Conservation (phyloP, 37 sponge, comb jelly and placozoan species). For the Beroe ovata region DNA sequence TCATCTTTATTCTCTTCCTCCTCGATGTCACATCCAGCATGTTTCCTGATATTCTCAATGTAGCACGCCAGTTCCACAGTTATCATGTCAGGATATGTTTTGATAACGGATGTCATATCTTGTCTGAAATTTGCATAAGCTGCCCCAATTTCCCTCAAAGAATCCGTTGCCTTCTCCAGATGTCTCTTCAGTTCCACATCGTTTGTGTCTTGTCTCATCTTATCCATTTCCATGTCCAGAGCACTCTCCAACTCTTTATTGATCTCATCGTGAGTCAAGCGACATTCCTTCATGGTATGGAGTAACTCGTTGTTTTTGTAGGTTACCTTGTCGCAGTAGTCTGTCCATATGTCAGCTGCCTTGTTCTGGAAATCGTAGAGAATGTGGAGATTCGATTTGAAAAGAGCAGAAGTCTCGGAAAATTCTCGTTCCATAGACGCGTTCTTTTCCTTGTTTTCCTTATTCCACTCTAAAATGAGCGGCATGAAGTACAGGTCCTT, state of each 20-base stretch:
- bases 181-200: constrained; percentile 35
- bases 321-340: background rate
- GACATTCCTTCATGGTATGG: background rate
- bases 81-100: constrained; percentile 45
- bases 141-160: constrained; percentile 33
- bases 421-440: background rate
- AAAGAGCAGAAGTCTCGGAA: constrained; percentile 15
- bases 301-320: background rate
- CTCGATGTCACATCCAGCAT: background rate
- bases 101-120: constrained; percentile 22
- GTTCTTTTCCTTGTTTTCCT: background rate
- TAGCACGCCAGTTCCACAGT: constrained; percentile 3
- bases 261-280: constrained; percentile 31
- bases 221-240: constrained; percentile 67
- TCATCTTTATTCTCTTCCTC: background rate
- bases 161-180: constrained; percentile 11
- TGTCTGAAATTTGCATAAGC: constrained; percentile 15
- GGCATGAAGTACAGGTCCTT: constrained; percentile 10
- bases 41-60: background rate
- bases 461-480: constrained; percentile 2
- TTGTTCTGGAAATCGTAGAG: constrained; percentile 52
- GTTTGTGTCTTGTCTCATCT: constrained; percentile 63
- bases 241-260: constrained; percentile 52
- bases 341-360: constrained; percentile 38
- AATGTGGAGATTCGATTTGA: constrained; percentile 40